These are phyloP conservation scores for Limonius californicus DNA, from an alignment of 1,140 invertebrate species.

Conservation along the genomic window DNA sequence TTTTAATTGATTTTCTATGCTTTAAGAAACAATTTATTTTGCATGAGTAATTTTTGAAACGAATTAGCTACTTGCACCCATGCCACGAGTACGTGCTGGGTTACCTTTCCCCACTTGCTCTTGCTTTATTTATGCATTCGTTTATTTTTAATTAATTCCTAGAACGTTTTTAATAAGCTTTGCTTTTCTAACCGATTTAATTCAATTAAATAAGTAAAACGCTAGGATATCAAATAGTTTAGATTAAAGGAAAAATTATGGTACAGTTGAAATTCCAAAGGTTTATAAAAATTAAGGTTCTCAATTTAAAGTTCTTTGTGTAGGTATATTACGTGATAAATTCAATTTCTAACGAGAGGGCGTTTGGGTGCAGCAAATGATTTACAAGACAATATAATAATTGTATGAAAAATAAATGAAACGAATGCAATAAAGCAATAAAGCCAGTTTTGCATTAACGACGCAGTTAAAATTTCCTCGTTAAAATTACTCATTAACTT, in stretches of 20 bases:
- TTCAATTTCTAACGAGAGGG: constrained; percentile 6
- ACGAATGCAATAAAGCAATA: constrained; percentile 38
- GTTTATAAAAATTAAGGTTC: too few species aligned
- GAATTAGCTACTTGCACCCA: not conserved
- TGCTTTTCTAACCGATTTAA: not conserved
- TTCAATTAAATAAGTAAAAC: too few species aligned
- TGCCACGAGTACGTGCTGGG: not conserved
- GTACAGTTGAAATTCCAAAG: too few species aligned
- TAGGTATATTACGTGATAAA: not conserved
- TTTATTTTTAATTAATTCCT: too few species aligned
- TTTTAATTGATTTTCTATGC: constrained; percentile 15
- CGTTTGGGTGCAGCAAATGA: not conserved
- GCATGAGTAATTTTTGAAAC: constrained; percentile 11
- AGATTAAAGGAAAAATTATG: too few species aligned
- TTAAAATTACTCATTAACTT: constrained; percentile 41
- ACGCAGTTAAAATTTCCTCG: constrained; percentile 33
- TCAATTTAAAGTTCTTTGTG: too few species aligned
- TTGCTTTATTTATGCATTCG: too few species aligned
- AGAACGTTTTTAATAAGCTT: too few species aligned
- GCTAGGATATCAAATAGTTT: too few species aligned
- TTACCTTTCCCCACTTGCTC: not conserved
- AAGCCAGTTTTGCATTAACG: constrained; percentile 36
- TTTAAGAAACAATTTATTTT: constrained; percentile 12
- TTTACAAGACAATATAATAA: constrained; percentile 14
- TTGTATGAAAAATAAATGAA: constrained; percentile 32